Conservation (phyloP, 2,113 vertebrate species). For the Stegastes partitus region DNA sequence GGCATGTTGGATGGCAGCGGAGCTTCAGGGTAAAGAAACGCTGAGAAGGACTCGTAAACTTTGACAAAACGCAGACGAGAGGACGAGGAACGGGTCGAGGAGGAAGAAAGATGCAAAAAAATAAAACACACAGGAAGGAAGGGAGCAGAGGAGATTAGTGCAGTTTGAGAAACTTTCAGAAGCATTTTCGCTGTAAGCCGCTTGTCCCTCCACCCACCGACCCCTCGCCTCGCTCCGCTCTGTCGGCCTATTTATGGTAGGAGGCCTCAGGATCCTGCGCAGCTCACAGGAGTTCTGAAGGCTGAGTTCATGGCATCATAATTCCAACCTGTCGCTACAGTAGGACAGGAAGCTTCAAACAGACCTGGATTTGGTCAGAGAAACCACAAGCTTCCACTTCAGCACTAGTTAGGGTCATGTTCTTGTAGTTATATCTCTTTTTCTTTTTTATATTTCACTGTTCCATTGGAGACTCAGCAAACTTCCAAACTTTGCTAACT, state of each 20-base stretch:
- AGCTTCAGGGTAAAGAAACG: background rate
- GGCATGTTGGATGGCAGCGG: background rate
- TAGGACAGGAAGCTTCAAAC: conserved; percentile 62
- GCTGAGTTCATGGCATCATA: conserved; percentile 69
- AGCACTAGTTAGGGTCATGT: background rate
- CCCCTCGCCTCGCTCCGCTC: conserved; percentile 49
- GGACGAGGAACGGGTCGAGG: background rate
- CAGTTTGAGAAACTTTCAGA: conserved; percentile 51
- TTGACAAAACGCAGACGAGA: conserved; percentile 19
- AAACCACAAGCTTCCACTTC: background rate
- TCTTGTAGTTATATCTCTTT: background rate
- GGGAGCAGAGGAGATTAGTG: conserved; percentile 45
- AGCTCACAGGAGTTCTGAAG: conserved; percentile 65
- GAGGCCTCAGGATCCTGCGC: conserved; percentile 65
- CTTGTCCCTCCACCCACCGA: conserved; percentile 35
- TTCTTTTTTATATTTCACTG: no score
- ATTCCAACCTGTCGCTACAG: conserved; percentile 61
- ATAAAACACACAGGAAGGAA: conserved; percentile 3
- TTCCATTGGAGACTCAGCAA: no score
- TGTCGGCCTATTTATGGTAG: conserved; percentile 87
- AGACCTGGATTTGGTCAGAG: conserved; percentile 55
- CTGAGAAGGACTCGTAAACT: conserved; percentile 20
- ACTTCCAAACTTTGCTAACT: no score
- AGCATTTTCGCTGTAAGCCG: conserved; percentile 59
- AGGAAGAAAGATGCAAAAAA: conserved; percentile 14